Evolutionary conservation across 2,888 invertebrate genomes (phyloP).

Genomic region (Tachystola acroxantha): DNA sequence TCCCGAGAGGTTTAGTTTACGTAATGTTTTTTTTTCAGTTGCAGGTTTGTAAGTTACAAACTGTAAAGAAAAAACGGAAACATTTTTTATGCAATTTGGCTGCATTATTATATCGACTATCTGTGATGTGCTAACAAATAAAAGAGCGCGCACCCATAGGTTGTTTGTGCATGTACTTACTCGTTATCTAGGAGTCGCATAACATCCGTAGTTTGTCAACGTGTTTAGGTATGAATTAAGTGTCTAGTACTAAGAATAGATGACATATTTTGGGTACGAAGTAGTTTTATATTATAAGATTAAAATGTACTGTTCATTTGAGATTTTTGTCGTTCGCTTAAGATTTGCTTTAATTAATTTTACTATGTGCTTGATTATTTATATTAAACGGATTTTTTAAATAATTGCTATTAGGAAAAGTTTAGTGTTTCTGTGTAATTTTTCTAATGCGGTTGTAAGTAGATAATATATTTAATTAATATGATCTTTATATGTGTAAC

Average conservation of each 20-base stretch:
- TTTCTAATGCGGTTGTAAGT: not conserved
- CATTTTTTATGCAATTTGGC: conserved; percentile 49
- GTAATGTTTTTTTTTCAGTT: too few relatives aligned
- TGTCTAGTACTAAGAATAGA: conserved; percentile 50
- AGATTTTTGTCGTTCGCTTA: conserved; percentile 52
- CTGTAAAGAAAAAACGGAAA: too few relatives aligned
- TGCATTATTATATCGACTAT: conserved; percentile 41
- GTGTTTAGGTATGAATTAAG: too few relatives aligned
- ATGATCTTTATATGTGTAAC: conserved; percentile 11
- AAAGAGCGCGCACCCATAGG: conserved; percentile 15
- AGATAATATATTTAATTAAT: not conserved
- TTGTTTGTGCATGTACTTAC: not conserved
- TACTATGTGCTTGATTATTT: conserved; percentile 46
- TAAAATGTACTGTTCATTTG: conserved; percentile 27
- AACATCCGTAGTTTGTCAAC: too few relatives aligned
- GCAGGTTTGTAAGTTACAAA: too few relatives aligned
- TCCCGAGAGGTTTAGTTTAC: too few relatives aligned
- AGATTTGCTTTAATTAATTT: conserved; percentile 68
- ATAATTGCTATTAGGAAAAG: conserved; percentile 29
- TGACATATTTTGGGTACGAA: conserved; percentile 74
- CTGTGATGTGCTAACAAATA: conserved; percentile 69
- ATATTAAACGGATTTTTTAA: conserved; percentile 52
- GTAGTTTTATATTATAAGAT: conserved; percentile 31
- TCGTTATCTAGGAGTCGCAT: too few relatives aligned
- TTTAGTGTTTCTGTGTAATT: conserved; percentile 33